A percentile compares a stretch with the other conserved stretches of the same genome.
Evolutionary conservation across 2,888 invertebrate species (phyloP).

Genomic region (Drosophila mimetica): DNA sequence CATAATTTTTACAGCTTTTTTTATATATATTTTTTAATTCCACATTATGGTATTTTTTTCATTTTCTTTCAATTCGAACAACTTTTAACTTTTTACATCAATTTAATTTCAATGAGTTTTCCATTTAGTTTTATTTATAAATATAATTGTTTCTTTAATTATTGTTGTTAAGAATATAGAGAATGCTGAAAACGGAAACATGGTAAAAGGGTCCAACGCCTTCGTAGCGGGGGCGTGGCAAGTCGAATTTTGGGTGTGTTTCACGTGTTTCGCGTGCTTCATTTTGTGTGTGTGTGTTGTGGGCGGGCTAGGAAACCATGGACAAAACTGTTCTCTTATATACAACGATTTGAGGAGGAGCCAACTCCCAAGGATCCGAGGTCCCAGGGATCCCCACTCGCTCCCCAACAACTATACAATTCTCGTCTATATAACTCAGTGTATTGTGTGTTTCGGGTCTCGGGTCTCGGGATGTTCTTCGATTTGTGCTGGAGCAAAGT

Average conservation of each 20-base stretch:
- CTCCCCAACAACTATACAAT: constrained; percentile 19
- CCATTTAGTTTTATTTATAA: constrained; percentile 33
- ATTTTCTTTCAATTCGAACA: constrained; percentile 62
- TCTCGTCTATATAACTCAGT: constrained; percentile 16
- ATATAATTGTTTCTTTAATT: constrained; percentile 21
- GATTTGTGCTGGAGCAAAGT: constrained; percentile 14
- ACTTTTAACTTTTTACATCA: constrained; percentile 71
- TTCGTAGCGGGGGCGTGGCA: constrained; percentile 25
- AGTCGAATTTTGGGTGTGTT: neutral
- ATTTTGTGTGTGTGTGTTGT: constrained; percentile 1
- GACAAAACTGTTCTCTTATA: constrained; percentile 59
- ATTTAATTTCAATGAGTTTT: constrained; percentile 56
- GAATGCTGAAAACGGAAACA: constrained; percentile 44
- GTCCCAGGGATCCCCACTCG: neutral
- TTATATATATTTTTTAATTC: constrained; percentile 37
- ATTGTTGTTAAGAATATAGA: constrained; percentile 45
- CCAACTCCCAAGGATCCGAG: neutral
- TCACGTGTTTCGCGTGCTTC: neutral
- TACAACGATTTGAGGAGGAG: constrained; percentile 53
- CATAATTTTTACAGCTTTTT: constrained; percentile 66
- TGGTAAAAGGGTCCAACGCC: constrained; percentile 29
- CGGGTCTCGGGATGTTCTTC: constrained; percentile 10
- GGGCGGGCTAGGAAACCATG: constrained; percentile 53
- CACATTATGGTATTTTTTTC: constrained; percentile 26
- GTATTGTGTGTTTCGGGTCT: constrained; percentile 3